Evolutionary conservation across 1,140 invertebrate genomes (phyloP), one percentile per base, ranked within the genome.

Genomic region (Patella vulgata): DNA sequence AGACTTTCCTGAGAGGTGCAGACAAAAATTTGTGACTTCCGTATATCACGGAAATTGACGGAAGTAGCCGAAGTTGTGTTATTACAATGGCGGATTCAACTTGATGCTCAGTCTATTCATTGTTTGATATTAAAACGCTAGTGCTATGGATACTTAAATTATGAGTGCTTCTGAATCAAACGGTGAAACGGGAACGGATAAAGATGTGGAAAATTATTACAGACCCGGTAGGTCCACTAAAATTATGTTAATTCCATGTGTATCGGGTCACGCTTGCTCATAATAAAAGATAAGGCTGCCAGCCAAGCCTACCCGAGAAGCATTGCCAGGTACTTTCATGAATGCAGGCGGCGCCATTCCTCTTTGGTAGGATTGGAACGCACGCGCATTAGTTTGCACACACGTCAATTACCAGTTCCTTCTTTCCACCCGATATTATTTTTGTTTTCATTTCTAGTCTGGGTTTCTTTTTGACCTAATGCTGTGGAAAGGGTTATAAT

Each of bases 161-260:
- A 78, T 78, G 76, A 78, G 67, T 67, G 66, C 66, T 14, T 66
- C 71, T 46, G 76, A 78, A 36, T 63, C 71, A 59, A 65, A 58
- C 53, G 69, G 65, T 62, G 76, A 78, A 68, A 68, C 63, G 42
- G 65, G 68, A 47, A 71, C 63, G 63, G 76, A 78, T 46, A 70
- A 75, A 64, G 76, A 78, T 63, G 70, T 76, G 62, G 76, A 78
- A 59, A 76, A 70, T 61, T 78, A 70, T 63, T 74, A 71, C 57
- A 58, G 76, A 47, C 74, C 76, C 75, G 76, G 76, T 78, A 69
- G 44, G 42, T 40, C 54, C 40, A 11, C 5, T 36, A 36, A 5
- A 5, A 36, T 36, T 36, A 8, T 30, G n/a, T n/a, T n/a, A n/a
- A n/a, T n/a, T n/a, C n/a, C n/a, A n/a, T n/a, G n/a, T n/a, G n/a